A percentile compares a stretch with the other conserved stretches of the same genome.
phyloP scores from a whole-genome alignment of 2,888 invertebrate species.

The Lasioglossum leucozonium region DNA sequence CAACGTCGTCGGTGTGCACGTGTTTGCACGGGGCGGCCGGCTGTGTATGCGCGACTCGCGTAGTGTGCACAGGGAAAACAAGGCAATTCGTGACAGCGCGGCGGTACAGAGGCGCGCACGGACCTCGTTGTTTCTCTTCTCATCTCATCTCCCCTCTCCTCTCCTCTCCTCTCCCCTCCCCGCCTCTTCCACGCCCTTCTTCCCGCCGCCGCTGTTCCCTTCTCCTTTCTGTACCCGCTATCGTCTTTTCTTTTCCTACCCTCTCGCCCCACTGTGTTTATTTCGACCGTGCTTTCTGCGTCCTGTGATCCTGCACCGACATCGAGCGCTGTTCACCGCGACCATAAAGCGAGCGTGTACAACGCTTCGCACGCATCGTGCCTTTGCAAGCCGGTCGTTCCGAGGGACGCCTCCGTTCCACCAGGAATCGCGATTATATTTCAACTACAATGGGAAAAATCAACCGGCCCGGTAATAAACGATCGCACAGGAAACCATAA shows the following conservation, averaged over 20 bases:
- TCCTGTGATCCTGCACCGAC: slow-evolving; percentile 23
- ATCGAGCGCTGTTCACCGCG: slow-evolving; percentile 25
- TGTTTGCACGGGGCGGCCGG: slow-evolving; percentile 32
- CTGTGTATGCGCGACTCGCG: slow-evolving; percentile 28
- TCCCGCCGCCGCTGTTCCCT: not conserved
- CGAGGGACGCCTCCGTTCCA: slow-evolving; percentile 5
- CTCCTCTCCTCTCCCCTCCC: not conserved
- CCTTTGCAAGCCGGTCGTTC: slow-evolving; percentile 18
- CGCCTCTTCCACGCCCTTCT: not conserved
- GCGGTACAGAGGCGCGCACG: slow-evolving; percentile 49
- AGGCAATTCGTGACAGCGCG: slow-evolving; percentile 70
- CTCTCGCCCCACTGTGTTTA: slow-evolving; percentile 1
- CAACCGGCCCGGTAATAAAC: not conserved
- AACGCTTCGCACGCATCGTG: slow-evolving; percentile 10
- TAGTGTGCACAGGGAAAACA: slow-evolving; percentile 63
- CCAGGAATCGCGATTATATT: slow-evolving; percentile 11
- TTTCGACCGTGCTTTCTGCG: slow-evolving; percentile 13
- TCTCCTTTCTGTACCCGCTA: not conserved
- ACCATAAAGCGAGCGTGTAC: slow-evolving; percentile 39
- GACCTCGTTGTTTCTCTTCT: slow-evolving; percentile 33
- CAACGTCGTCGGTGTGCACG: slow-evolving; percentile 46
- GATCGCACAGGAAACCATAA: slow-evolving; percentile 23
- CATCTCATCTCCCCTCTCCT: slow-evolving; percentile 1
- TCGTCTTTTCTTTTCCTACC: slow-evolving; percentile 8
- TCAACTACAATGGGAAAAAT: slow-evolving; percentile 19